Conservation (phyloP, 2,113 vertebrate species). For the Elgaria multicarinata region DNA sequence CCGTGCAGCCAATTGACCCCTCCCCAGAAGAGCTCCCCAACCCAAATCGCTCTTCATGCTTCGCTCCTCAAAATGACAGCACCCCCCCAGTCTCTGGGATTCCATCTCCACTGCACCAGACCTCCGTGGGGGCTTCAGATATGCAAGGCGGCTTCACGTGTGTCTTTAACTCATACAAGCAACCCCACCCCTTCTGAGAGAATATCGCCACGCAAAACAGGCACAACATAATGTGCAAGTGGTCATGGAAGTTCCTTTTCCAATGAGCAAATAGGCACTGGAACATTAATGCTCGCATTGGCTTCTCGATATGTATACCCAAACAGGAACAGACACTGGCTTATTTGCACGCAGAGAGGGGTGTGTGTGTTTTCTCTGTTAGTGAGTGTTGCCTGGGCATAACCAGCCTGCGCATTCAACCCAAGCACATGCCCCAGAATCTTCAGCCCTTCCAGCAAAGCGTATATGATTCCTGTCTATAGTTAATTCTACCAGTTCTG, state of each 20-base stretch:
- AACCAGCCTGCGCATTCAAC: neutral
- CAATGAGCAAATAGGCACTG: neutral
- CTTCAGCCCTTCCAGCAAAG: neutral
- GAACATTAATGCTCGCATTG: neutral
- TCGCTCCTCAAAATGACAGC: neutral
- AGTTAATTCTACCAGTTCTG: no score
- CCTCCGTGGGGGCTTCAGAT: neutral
- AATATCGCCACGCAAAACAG: neutral
- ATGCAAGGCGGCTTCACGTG: fast-evolving
- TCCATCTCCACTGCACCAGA: neutral
- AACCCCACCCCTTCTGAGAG: no score
- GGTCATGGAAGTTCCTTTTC: no score
- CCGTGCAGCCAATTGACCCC: neutral
- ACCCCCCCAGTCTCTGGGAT: neutral
- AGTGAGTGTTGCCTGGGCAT: neutral
- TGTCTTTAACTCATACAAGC: no score
- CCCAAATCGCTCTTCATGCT: neutral
- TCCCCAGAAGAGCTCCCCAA: neutral
- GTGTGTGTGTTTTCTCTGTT: neutral
- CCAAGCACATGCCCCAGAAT: neutral
- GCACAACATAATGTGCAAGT: no score
- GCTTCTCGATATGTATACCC: neutral
- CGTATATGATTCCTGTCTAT: neutral
- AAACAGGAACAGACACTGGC: neutral
- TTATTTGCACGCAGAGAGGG: neutral